These are phyloP conservation scores for Pseudopipra pipra DNA, from an alignment of 2,113 vertebrate genomes.

Conservation along the genomic window DNA sequence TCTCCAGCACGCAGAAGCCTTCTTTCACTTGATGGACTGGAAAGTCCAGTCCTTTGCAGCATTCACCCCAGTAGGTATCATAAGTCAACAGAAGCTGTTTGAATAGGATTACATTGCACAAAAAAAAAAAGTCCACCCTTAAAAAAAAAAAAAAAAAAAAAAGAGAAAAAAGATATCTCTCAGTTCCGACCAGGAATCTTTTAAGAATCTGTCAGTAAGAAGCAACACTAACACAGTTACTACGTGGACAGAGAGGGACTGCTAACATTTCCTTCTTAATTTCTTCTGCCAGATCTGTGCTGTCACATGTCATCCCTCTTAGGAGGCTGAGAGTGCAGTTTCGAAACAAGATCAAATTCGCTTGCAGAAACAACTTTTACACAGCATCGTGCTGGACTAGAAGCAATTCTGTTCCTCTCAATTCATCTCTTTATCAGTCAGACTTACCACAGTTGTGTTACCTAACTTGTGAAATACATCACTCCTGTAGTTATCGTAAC, in stretches of 20 bases:
- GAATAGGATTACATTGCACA: not conserved
- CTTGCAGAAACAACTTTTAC: not conserved
- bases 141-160: not conserved
- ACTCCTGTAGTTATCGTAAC: not conserved
- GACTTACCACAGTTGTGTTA: not conserved
- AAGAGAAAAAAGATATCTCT: not conserved
- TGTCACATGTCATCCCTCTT: not conserved
- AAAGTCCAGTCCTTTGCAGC: not conserved
- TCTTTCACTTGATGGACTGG: not conserved
- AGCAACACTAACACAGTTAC: not conserved
- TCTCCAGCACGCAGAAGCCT: not conserved
- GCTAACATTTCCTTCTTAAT: not conserved
- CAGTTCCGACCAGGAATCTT: not conserved
- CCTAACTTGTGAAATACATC: not conserved
- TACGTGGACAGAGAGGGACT: not conserved
- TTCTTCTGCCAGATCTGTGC: not conserved
- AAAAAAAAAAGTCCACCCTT: not conserved
- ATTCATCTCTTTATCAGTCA: not conserved
- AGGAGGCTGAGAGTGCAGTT: not conserved
- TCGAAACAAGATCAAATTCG: not conserved
- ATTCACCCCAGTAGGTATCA: fast-evolving
- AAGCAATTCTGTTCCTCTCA: not conserved
- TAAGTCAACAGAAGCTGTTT: not conserved
- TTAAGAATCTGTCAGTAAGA: not conserved
- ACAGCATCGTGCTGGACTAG: not conserved